Evolutionary conservation across 2,888 invertebrate species (phyloP).

Genomic region (Cistogaster globosa): DNA sequence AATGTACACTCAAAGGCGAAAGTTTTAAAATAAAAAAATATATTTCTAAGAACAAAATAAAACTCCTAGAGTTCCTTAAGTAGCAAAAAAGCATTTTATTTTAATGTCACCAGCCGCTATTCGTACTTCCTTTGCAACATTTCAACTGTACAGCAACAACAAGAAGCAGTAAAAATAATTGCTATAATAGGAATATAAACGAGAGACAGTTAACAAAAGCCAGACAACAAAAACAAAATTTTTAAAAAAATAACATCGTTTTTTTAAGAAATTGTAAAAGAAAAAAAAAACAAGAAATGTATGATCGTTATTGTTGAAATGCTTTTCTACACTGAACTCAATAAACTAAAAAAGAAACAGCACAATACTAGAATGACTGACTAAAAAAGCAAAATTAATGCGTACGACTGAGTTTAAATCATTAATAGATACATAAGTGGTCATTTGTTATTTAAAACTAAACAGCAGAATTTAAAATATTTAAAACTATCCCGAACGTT

Average conservation of each 20-base stretch:
- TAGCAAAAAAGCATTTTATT: too few species aligned
- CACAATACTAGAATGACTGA: slow-evolving; percentile 22
- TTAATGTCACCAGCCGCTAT: too few species aligned
- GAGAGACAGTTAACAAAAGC: slow-evolving; percentile 14
- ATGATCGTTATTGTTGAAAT: slow-evolving; percentile 48
- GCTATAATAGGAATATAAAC: not conserved
- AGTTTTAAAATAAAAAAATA: too few species aligned
- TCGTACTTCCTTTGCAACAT: slow-evolving; percentile 11
- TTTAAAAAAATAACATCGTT: slow-evolving; percentile 5
- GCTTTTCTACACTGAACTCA: slow-evolving; percentile 14
- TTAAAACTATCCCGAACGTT: not conserved
- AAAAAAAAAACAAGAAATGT: slow-evolving; percentile 34
- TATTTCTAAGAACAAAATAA: not conserved
- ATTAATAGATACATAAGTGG: slow-evolving; percentile 59
- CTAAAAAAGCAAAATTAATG: slow-evolving; percentile 22
- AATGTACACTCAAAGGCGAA: too few species aligned
- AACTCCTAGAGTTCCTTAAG: too few species aligned
- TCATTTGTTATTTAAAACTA: slow-evolving; percentile 63
- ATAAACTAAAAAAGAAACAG: not conserved
- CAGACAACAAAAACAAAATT: not conserved
- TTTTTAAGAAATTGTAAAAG: not conserved
- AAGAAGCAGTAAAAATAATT: not conserved
- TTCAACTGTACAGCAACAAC: slow-evolving; percentile 49
- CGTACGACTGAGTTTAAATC: slow-evolving; percentile 37
- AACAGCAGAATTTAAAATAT: slow-evolving; percentile 21